phyloP scores from a whole-genome alignment of 1,140 invertebrate species.

The Tetranychus urticae region DNA sequence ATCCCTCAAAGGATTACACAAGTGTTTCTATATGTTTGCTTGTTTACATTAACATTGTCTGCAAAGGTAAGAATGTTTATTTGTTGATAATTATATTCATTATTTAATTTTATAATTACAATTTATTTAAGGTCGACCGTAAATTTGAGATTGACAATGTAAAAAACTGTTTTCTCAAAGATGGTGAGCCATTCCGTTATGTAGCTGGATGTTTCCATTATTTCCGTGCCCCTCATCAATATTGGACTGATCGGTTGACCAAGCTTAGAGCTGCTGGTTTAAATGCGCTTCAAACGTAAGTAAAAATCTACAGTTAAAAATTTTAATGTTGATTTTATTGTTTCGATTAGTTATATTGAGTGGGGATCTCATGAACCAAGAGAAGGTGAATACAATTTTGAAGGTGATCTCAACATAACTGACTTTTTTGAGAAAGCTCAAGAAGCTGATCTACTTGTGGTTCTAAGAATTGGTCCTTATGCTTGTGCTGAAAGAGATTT shows the following conservation, averaged over 20 bases:
- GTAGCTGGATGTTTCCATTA: conserved; percentile 42
- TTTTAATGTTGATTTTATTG: not conserved
- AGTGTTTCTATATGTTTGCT: too few species aligned
- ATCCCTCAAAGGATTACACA: too few species aligned
- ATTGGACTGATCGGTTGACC: conserved; percentile 26
- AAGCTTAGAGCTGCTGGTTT: conserved; percentile 25
- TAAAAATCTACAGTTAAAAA: not conserved
- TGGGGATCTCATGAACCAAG: conserved; percentile 7
- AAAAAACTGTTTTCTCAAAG: conserved; percentile 48
- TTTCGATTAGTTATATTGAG: conserved; percentile 3
- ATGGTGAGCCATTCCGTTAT: conserved; percentile 55
- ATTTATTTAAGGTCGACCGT: not conserved
- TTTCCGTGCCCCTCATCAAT: conserved; percentile 22
- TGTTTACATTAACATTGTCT: too few species aligned
- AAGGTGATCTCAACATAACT: conserved; percentile 16
- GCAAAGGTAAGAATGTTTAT: too few species aligned
- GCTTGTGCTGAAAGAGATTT: conserved; percentile 28
- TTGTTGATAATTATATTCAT: too few species aligned
- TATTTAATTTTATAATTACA: too few species aligned
- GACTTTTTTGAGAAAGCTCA: conserved; percentile 22
- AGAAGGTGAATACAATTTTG: not conserved
- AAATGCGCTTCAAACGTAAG: conserved; percentile 20
- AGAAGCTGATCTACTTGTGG: conserved; percentile 21
- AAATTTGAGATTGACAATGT: conserved; percentile 38
- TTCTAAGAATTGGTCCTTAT: conserved; percentile 26